phyloP scores from a whole-genome alignment of 2,113 vertebrate species.

The Lycaon pictus region DNA sequence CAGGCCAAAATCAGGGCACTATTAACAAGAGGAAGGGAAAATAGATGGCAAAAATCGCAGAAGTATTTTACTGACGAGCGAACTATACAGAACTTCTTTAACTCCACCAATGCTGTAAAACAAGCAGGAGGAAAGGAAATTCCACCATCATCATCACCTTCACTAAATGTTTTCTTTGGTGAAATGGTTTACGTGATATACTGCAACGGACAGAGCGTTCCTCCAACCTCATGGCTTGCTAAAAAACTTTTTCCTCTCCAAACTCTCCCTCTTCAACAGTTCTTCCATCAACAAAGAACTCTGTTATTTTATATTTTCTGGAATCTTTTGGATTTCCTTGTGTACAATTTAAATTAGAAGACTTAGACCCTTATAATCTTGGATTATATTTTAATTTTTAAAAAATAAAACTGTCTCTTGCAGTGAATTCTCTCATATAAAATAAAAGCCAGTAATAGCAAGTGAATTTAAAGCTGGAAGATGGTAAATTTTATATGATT shows the following conservation, averaged over 20 bases:
- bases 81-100: neutral
- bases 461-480: conserved; percentile 48
- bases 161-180: conserved; percentile 21
- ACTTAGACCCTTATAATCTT: neutral
- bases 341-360: neutral
- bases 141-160: neutral
- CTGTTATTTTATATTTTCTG: neutral
- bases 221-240: neutral
- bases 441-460: conserved; percentile 47
- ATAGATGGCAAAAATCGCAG: neutral
- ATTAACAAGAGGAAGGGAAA: neutral
- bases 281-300: neutral
- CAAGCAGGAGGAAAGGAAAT: neutral
- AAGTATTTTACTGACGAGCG: neutral
- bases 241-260: neutral
- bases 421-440: neutral
- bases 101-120: neutral
- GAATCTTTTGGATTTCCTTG: neutral
- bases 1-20: neutral
- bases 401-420: neutral
- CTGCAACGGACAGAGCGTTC: neutral
- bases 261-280: neutral
- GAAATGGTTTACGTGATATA: neutral
- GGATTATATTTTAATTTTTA: conserved; percentile 28
- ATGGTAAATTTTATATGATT: conserved; percentile 10